Evolutionary conservation across 2,113 vertebrate genomes (phyloP), one percentile per base, ranked within the genome.

Genomic region (Tringa solitaria): DNA sequence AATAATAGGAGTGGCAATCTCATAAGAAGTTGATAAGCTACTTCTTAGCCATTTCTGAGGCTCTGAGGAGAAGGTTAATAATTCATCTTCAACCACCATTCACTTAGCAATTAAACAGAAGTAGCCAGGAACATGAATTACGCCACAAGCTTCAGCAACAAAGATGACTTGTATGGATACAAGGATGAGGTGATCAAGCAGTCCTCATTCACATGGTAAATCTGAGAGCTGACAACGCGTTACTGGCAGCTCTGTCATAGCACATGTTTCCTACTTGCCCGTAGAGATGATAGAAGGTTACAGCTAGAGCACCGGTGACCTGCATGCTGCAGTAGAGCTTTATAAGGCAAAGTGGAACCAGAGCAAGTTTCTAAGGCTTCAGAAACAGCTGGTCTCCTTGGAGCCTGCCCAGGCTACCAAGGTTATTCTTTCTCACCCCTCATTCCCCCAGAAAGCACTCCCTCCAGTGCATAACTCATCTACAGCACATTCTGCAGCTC

Each of bases 261-360:
- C 33, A 56, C 0, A 0, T 1, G 17, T 14, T 27, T 51, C 35
- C 76, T 32, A 1, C 57, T 5, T 14, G 43, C 28, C 43, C 7
- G 0, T 1, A 4, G 26, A 39, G 45, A 18, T 4, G 15, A 26
- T 0, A 64, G 32, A 33, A 33, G 43, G 14, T 8, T 27, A 13
- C 3, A 32, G 46, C 57, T n/a, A 61, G 33, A 80, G 80, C 43
- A 53, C 21, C 32, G 26, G 19, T 2, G 12, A 72, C 28, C 32
- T n/a, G 14, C 30, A 8, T 0, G 0, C 5, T 33, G 26, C 46
- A 33, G 35, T 1, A 45, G 10, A 30, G 51, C 56, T 75, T 19
- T 17, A 3, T 0, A 18, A 41, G 14, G 28, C 6, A 2, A 41
- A 43, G 12, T 6, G 20, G 60, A 57, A 53, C 30, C 64, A 35